Base-by-base conservation (phyloP, 2,113 vertebrate species). In the Aegithalos caudatus region DNA sequence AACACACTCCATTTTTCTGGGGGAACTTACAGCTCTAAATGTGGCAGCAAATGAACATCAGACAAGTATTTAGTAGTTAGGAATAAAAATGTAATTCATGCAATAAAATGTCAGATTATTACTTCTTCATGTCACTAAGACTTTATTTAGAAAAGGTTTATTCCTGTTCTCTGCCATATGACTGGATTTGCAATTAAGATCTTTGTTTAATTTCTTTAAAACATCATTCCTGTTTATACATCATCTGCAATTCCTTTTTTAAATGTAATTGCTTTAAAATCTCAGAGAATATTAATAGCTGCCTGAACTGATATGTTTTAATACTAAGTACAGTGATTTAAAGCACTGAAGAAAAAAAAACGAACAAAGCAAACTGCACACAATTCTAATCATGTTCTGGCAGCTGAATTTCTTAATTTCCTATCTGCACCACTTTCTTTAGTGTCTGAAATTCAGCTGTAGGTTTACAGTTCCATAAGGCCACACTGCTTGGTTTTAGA, bases 201-300 rank as follows among this genome's bases (percentile, higher is more conserved):
- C 57, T 97, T 97, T 97, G 97, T 97, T 98, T 97, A 97, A 97
- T 97, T 97, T 97, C 91, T 84, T 97, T 97, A 97, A 98, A 97
- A 97, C 91, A 95, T 97, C 95, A 96, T 95, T 97, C 81, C 72
- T 97, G 94, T 96, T 97, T 98, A 81, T 94, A 74, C 65, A 83
- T 93, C 64, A 94, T 91, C 79, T 58, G 10, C 71, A 95, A 95
- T 96, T 94, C 76, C 90, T 92, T 98, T 97, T 94, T 96, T 40
- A 93, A 97, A 94, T 86, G 74, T 96, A 98, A 98, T 98, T 97
- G 96, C 94, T 97, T 98, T 92, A 96, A 94, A 98, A 96, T 96
- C 98, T 96, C 97, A 82, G 24, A 96, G 61, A 94, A 94, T 94
- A 91, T 91, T 97, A 97, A 97, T 88, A 93, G 87, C 82, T 97